These are phyloP conservation scores for Dryobota labecula DNA, from an alignment of 2,888 invertebrate genomes.

Conservation along the genomic window DNA sequence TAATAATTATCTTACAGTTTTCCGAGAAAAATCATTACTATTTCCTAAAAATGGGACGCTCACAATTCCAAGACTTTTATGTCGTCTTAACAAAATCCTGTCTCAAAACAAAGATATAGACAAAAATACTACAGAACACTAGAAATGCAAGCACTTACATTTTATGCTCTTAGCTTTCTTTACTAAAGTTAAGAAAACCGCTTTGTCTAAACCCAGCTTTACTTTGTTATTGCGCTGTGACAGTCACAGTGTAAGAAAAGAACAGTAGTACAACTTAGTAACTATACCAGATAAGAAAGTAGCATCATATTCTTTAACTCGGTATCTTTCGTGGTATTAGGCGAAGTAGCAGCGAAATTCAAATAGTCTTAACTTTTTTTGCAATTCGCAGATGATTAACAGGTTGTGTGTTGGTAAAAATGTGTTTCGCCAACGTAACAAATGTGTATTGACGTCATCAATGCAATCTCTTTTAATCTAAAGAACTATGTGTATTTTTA, in stretches of 20 bases:
- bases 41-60: neutral
- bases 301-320: neutral
- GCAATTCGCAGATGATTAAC: too few species aligned
- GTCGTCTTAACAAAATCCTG: constrained; percentile 1
- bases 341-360: neutral
- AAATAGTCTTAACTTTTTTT: neutral
- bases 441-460: too few species aligned
- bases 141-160: constrained; percentile 43
- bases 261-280: constrained; percentile 1
- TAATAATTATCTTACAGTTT: neutral
- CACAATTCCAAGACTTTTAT: neutral
- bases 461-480: too few species aligned
- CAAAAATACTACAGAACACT: constrained; percentile 32
- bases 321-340: neutral
- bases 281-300: neutral
- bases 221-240: constrained; percentile 27
- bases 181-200: constrained; percentile 48
- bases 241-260: neutral
- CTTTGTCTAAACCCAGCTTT: constrained; percentile 54
- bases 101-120: constrained; percentile 24
- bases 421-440: too few species aligned
- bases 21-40: neutral
- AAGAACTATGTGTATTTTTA: too few species aligned
- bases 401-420: too few species aligned
- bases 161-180: constrained; percentile 46